Conservation (phyloP, 2,113 vertebrate genomes). For the Periophthalmus modestus region DNA sequence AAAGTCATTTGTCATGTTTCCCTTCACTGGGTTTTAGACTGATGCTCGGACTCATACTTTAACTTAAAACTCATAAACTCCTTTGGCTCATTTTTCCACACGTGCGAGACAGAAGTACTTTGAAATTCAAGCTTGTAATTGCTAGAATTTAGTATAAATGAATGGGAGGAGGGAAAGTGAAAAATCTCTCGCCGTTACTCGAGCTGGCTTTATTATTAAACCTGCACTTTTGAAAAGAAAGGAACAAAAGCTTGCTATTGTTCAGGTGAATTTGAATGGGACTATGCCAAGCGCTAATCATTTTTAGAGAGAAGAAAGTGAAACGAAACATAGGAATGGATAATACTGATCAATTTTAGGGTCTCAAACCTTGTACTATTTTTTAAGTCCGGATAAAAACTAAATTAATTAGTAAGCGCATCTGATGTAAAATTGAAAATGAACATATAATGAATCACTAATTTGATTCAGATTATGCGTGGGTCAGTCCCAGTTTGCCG, state of each 20-base stretch:
- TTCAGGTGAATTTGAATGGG: background rate
- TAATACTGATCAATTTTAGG: background rate
- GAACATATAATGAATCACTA: too few species aligned
- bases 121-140: conserved; percentile 31
- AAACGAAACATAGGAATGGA: background rate
- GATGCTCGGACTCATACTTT: conserved; percentile 60
- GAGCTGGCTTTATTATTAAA: background rate
- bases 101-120: conserved; percentile 7
- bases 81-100: conserved; percentile 7
- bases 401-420: too few species aligned
- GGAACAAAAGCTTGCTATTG: conserved; percentile 1
- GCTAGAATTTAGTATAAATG: conserved; percentile 3
- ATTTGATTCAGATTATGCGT: too few species aligned
- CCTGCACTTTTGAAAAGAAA: background rate
- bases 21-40: conserved; percentile 54
- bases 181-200: conserved; percentile 25
- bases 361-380: background rate
- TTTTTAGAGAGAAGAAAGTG: background rate
- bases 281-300: background rate
- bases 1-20: conserved; percentile 72
- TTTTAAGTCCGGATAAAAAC: background rate
- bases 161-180: background rate
- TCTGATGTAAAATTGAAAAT: too few species aligned
- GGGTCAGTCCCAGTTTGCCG: too few species aligned
- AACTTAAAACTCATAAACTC: conserved; percentile 58